Evolutionary conservation across 2,113 vertebrate species (phyloP), one percentile per base, ranked within the genome.

Genomic region (Xerus inauris): DNA sequence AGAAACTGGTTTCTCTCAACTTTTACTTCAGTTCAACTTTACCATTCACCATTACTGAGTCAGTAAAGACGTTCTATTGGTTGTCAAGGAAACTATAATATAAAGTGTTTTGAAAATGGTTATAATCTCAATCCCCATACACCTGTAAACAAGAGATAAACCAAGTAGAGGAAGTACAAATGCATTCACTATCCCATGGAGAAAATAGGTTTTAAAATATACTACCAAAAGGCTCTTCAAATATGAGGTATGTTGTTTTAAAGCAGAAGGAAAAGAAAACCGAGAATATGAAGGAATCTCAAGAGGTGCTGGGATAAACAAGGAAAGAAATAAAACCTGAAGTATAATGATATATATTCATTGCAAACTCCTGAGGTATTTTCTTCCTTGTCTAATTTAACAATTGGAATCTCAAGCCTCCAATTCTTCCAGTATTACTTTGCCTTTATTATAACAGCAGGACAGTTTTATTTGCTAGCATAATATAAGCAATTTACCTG

Each of bases 81-180:
- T 95, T 6, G 13, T 91, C 69, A 87, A 76, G 83, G 69, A 94
- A 97, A 83, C 86, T 83, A 8, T 69, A 88, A 94, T 32, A 80
- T 30, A 92, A 45, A 87, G 22, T 73, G 40, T n/a, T 62, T 7
- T 77, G 72, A 88, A 92, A 87, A 87, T 67, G 57, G 9, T 84
- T 19, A 91, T 89, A 89, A 91, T 96, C 64, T 91, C 16, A 57
- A 79, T 93, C 73, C 3, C 77, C 35, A 89, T 45, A 92, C 88
- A 93, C 35, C 73, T 93, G 64, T 94, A 91, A 96, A 97, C 16
- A 93, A 86, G 85, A 95, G 85, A 86, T 82, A 93, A 93, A 88
- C n/a, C 28, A n/a, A 96, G 92, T 26, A 87, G 54, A 93, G 71
- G 69, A 93, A 89, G 28, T 14, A 89, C 42, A 86, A 89, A 72